phyloP scores from a whole-genome alignment of 2,888 invertebrate species.

The Incurvaria masculella region DNA sequence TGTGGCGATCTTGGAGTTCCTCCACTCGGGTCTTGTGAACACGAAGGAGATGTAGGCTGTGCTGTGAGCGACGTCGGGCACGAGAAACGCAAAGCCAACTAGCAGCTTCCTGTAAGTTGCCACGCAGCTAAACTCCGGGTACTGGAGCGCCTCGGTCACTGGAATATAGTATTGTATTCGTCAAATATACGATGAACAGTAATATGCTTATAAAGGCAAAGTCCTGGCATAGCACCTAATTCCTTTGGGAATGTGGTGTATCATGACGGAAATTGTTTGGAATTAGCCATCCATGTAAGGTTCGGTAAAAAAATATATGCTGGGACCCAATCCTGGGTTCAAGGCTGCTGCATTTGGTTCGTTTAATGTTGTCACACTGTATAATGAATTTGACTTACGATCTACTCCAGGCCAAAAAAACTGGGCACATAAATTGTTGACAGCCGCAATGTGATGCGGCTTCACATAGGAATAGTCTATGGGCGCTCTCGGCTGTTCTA shows the following conservation, averaged over 20 bases:
- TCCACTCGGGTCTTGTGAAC: constrained; percentile 85
- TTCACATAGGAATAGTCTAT: constrained; percentile 86
- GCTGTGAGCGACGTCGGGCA: constrained; percentile 75
- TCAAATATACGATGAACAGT: too few species aligned
- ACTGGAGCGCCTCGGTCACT: constrained; percentile 87
- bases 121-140: constrained; percentile 91
- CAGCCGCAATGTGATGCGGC: constrained; percentile 83
- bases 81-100: constrained; percentile 87
- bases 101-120: constrained; percentile 79
- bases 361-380: too few species aligned
- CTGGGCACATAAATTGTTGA: constrained; percentile 78
- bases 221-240: too few species aligned
- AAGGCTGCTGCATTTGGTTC: too few species aligned
- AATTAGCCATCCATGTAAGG: too few species aligned
- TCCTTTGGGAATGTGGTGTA: too few species aligned
- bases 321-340: too few species aligned
- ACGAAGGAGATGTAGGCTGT: constrained; percentile 91
- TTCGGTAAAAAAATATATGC: too few species aligned
- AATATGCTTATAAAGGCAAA: too few species aligned
- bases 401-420: constrained; percentile 95
- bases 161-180: constrained; percentile 11
- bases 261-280: too few species aligned
- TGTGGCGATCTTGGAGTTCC: constrained; percentile 74
- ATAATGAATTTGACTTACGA: too few species aligned
- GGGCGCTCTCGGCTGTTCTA: constrained; percentile 49